phyloP scores from a whole-genome alignment of 2,797 vertebrate species.

The Gobio occitaniae region DNA sequence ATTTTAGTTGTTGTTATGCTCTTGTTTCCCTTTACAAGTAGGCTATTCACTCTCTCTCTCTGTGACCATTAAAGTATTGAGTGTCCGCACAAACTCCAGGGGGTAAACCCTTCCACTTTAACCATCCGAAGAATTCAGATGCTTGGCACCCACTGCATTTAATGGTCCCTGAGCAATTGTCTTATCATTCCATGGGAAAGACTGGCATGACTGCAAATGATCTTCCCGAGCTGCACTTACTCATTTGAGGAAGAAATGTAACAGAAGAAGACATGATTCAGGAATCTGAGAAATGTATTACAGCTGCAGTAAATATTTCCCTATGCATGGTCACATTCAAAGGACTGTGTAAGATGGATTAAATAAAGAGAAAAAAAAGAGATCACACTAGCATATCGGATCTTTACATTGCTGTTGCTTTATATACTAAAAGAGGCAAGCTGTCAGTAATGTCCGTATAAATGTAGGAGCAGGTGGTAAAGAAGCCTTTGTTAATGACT shows the following conservation, averaged over 20 bases:
- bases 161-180: conserved; percentile 55
- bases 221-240: conserved; percentile 9
- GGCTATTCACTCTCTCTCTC: conserved; percentile 14
- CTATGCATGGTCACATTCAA: not conserved
- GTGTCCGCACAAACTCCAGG: conserved; percentile 46
- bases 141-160: conserved; percentile 47
- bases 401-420: conserved; percentile 56
- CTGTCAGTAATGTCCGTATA: conserved; percentile 76
- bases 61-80: conserved; percentile 48
- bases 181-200: conserved; percentile 59
- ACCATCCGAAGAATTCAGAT: conserved; percentile 57
- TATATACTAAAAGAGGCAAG: conserved; percentile 70
- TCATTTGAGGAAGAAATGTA: conserved; percentile 11
- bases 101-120: conserved; percentile 40
- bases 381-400: not conserved
- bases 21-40: conserved; percentile 6
- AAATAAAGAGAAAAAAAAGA: not conserved
- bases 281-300: conserved; percentile 56
- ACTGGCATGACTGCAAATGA: conserved; percentile 43
- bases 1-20: conserved; percentile 22
- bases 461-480: conserved; percentile 85
- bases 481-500: conserved; percentile 84
- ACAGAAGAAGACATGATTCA: conserved; percentile 38
- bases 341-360: not conserved
- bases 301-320: conserved; percentile 30